phyloP scores from a whole-genome alignment of 2,888 invertebrate genomes.

The Diloba caeruleocephala region DNA sequence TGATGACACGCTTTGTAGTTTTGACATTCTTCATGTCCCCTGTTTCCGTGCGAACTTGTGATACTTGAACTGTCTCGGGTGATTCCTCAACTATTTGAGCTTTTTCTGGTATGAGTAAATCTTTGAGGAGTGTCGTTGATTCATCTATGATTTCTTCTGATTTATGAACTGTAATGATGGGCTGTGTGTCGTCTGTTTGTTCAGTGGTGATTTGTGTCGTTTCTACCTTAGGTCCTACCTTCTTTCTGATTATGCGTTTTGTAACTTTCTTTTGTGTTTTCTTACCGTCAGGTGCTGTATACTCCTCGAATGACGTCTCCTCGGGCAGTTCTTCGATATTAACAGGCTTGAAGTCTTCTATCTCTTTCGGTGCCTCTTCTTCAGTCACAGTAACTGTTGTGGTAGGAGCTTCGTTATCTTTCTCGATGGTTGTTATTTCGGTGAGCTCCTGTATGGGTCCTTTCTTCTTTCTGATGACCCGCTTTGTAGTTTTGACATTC shows the following conservation, averaged over 20 bases:
- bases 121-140: conserved; percentile 39
- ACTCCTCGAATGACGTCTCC: conserved; percentile 4
- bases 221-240: conserved; percentile 30
- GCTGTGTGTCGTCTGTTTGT: conserved; percentile 8
- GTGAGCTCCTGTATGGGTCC: conserved; percentile 15
- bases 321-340: conserved; percentile 14
- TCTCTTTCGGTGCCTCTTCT: background rate
- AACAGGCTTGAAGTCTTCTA: background rate
- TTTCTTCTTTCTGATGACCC: conserved; percentile 50
- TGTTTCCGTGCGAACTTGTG: conserved; percentile 46
- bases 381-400: conserved; percentile 9
- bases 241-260: conserved; percentile 8
- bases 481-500: conserved; percentile 44
- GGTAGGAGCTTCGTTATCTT: conserved; percentile 9
- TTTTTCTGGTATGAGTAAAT: conserved; percentile 24
- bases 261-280: conserved; percentile 6
- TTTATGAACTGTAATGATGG: conserved; percentile 8
- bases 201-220: conserved; percentile 10
- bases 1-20: conserved; percentile 34
- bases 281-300: conserved; percentile 9
- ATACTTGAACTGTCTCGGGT: conserved; percentile 49
- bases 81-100: conserved; percentile 44
- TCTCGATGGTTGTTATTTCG: conserved; percentile 7
- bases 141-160: conserved; percentile 50
- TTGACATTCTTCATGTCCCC: conserved; percentile 64